Evolutionary conservation across 2,113 vertebrate genomes (phyloP).

Genomic region (Edolisoma coerulescens): DNA sequence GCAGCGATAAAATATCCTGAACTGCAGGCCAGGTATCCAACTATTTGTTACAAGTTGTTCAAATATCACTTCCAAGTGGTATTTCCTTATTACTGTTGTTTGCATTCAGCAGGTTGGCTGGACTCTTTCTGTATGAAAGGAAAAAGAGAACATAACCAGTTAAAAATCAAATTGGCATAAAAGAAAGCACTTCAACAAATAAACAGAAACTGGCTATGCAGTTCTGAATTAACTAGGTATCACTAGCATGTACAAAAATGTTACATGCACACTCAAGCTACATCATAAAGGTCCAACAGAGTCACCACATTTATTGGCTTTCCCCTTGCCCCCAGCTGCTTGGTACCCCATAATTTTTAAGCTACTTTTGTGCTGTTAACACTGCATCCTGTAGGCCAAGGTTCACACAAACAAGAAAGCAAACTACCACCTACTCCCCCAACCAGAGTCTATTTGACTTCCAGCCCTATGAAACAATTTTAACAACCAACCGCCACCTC

Average conservation of each 20-base stretch:
- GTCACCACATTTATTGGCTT: background rate
- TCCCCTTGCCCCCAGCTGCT: background rate
- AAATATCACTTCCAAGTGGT: conserved; percentile 71
- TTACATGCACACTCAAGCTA: background rate
- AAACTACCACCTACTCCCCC: background rate
- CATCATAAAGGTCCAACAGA: background rate
- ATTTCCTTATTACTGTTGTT: conserved; percentile 89
- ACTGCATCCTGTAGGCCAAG: background rate
- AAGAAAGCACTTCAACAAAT: background rate
- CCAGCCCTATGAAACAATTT: background rate
- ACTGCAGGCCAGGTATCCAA: conserved; percentile 76
- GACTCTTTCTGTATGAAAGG: conserved; percentile 81
- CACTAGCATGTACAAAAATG: background rate
- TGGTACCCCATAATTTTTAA: background rate
- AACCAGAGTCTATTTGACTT: background rate
- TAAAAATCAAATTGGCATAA: background rate
- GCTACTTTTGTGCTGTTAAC: background rate
- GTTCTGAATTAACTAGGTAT: background rate
- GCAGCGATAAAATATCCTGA: conserved; percentile 69
- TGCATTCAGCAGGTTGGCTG: conserved; percentile 95
- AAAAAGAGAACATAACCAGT: background rate
- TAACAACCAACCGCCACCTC: background rate
- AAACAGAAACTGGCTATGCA: background rate
- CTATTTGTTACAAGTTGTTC: conserved; percentile 70
- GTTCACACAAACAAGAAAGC: background rate